These are phyloP conservation scores for Colletes collaris DNA, from an alignment of 2,888 invertebrate species.

Conservation along the genomic window DNA sequence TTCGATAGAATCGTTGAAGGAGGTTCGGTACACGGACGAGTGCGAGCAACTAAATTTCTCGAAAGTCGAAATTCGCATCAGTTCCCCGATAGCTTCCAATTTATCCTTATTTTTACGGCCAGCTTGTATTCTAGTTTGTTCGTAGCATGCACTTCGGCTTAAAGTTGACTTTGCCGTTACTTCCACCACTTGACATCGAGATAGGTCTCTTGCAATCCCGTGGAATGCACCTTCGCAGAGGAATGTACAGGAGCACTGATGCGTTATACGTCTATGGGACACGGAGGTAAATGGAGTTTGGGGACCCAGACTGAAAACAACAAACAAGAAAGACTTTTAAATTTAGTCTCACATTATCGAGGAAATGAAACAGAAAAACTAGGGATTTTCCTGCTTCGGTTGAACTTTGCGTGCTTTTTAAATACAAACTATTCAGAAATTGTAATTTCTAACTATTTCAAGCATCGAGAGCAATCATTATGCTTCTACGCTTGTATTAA, in stretches of 20 bases:
- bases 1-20: background rate
- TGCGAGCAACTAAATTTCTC: background rate
- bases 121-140: constrained; percentile 1
- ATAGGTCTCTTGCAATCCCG: constrained; percentile 7
- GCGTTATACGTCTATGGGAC: too few species aligned
- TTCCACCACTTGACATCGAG: background rate
- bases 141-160: background rate
- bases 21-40: background rate
- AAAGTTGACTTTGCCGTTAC: constrained; percentile 1
- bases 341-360: too few species aligned
- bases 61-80: constrained; percentile 19
- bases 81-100: background rate
- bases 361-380: background rate
- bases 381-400: too few species aligned
- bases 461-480: too few species aligned
- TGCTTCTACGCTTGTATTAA: too few species aligned
- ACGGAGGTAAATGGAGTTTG: too few species aligned
- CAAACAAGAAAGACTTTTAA: too few species aligned
- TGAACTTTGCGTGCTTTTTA: too few species aligned
- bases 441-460: too few species aligned
- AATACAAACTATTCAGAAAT: too few species aligned
- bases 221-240: constrained; percentile 4
- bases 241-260: too few species aligned
- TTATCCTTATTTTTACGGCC: constrained; percentile 18
- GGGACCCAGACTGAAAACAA: too few species aligned